phyloP scores from a whole-genome alignment of 2,888 invertebrate genomes.

The Drosophila demipolita region DNA sequence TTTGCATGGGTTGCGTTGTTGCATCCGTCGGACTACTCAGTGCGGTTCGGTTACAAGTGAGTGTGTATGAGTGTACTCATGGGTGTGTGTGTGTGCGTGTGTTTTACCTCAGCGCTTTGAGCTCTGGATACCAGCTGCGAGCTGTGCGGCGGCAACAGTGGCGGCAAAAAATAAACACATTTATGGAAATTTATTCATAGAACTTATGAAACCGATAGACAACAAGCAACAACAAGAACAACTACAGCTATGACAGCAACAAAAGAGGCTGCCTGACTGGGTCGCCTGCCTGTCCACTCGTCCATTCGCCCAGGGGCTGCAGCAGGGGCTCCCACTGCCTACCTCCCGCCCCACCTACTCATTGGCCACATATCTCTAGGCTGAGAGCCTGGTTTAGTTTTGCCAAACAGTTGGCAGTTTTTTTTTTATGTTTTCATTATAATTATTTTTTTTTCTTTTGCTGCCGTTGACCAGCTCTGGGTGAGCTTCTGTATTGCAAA shows the following conservation, averaged over 20 bases:
- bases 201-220: conserved; percentile 83
- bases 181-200: conserved; percentile 85
- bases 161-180: conserved; percentile 76
- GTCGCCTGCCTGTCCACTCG: conserved; percentile 60
- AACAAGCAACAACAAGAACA: conserved; percentile 52
- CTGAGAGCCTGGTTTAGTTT: conserved; percentile 79
- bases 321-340: background rate
- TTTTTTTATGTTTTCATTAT: conserved; percentile 25
- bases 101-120: conserved; percentile 49
- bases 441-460: conserved; percentile 19
- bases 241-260: conserved; percentile 41
- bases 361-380: conserved; percentile 60
- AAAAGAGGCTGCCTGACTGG: conserved; percentile 77
- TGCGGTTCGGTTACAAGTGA: conserved; percentile 15
- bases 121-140: conserved; percentile 69
- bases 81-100: conserved; percentile 45
- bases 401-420: conserved; percentile 69
- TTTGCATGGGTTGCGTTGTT: conserved; percentile 63
- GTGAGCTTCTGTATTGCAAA: conserved; percentile 50
- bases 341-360: background rate
- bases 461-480: conserved; percentile 39
- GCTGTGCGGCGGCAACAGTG: conserved; percentile 43
- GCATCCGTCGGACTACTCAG: conserved; percentile 66
- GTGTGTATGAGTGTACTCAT: conserved; percentile 22
- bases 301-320: conserved; percentile 47